Conservation (phyloP, 2,797 vertebrate genomes). For the Sarcophilus harrisii region DNA sequence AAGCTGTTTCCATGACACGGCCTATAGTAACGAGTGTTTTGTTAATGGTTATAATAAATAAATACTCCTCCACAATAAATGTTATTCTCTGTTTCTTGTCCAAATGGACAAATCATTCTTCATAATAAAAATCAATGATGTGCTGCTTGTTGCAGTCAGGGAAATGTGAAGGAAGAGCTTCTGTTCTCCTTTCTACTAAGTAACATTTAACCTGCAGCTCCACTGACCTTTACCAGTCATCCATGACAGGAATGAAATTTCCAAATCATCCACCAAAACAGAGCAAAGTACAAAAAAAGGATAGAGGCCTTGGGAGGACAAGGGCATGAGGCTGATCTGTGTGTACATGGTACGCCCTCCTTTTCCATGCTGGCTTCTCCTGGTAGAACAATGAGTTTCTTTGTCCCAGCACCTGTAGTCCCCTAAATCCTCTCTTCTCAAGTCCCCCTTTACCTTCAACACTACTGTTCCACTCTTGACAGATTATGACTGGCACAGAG, state of each 20-base stretch:
- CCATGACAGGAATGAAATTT: conserved; percentile 34
- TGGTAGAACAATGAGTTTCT: neutral
- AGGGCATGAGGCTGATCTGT: neutral
- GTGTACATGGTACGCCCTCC: neutral
- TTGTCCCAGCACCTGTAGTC: neutral
- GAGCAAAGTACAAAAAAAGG: neutral
- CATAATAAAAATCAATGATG: conserved; percentile 66
- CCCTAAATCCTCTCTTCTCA: neutral
- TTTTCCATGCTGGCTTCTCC: conserved; percentile 8
- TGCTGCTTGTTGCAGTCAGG: conserved; percentile 41
- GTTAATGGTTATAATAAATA: conserved; percentile 60
- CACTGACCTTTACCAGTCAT: neutral
- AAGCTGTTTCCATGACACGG: conserved; percentile 26
- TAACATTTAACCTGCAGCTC: neutral
- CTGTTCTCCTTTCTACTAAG: neutral
- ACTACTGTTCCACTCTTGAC: neutral
- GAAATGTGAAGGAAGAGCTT: conserved; percentile 27
- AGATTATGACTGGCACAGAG: neutral
- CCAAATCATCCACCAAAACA: neutral
- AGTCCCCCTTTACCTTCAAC: neutral
- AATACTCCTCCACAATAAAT: conserved; percentile 47
- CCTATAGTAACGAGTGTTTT: conserved; percentile 40
- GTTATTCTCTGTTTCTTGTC: conserved; percentile 51
- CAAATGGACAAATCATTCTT: conserved; percentile 53
- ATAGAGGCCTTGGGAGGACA: neutral